Evolutionary conservation across 2,888 invertebrate species (phyloP).

Genomic region (Orchesella flavescens): DNA sequence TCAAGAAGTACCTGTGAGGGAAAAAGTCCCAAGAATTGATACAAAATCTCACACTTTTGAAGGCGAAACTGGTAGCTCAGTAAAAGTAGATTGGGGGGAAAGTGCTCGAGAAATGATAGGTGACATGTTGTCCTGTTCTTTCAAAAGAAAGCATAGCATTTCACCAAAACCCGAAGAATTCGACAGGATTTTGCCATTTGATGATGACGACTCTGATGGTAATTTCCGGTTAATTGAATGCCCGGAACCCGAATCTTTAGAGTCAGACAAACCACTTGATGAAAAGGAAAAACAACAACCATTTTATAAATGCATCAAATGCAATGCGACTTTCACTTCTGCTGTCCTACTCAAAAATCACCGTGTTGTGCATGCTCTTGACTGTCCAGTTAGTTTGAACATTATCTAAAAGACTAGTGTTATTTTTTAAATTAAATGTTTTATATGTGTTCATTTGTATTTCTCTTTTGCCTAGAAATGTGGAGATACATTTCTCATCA

Average conservation of each 20-base stretch:
- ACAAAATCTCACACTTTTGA: no score
- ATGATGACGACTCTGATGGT: no score
- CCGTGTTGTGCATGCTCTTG: conserved; percentile 37
- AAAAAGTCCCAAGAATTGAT: no score
- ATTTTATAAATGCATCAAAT: conserved; percentile 46
- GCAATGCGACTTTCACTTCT: conserved; percentile 31
- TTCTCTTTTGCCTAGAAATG: conserved; percentile 17
- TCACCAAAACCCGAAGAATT: no score
- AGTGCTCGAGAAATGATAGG: not conserved
- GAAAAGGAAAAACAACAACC: not conserved
- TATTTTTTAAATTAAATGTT: not conserved
- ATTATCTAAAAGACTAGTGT: not conserved
- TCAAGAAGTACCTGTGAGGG: no score
- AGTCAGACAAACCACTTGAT: not conserved
- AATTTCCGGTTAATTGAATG: not conserved
- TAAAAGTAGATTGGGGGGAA: no score
- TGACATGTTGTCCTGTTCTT: not conserved
- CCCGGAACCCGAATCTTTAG: not conserved
- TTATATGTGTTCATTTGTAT: not conserved
- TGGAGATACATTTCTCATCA: conserved; percentile 44
- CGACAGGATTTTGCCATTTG: no score
- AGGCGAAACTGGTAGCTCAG: no score
- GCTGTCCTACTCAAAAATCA: conserved; percentile 44
- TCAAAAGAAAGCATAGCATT: not conserved
- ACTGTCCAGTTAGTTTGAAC: conserved; percentile 29